A percentile compares a stretch with the other conserved stretches of the same genome.
Evolutionary conservation across 2,113 vertebrate species (phyloP).

Genomic region (Oreochromis aureus): DNA sequence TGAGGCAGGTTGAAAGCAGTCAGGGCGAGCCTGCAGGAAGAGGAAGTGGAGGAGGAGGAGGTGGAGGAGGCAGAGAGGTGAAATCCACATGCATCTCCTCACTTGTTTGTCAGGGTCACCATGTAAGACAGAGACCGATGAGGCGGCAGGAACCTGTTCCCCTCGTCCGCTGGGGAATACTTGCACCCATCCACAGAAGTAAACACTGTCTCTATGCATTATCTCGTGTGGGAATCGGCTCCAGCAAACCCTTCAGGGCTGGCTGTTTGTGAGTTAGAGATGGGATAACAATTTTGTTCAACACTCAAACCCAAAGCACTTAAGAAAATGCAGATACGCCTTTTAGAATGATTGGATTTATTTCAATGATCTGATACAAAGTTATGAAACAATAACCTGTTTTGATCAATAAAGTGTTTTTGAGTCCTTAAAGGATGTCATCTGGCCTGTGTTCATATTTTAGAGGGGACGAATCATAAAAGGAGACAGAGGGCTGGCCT

Average conservation of each 20-base stretch:
- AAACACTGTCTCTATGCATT: conserved; percentile 23
- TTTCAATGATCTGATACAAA: background rate
- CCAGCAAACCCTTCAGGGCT: conserved; percentile 11
- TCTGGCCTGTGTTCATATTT: background rate
- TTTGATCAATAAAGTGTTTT: background rate
- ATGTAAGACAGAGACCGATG: conserved; percentile 23
- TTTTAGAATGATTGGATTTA: conserved; percentile 1
- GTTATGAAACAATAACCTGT: background rate
- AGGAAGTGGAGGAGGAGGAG: background rate
- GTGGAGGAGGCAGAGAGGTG: background rate
- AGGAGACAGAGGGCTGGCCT: background rate
- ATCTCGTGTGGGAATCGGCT: conserved; percentile 13
- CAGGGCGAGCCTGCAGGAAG: background rate
- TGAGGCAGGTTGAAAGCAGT: background rate
- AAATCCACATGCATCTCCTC: background rate
- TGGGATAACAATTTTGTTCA: background rate
- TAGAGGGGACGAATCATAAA: background rate
- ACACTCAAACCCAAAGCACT: background rate
- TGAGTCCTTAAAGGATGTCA: background rate
- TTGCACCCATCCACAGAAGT: background rate
- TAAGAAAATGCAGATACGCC: background rate
- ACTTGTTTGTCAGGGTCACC: conserved; percentile 42
- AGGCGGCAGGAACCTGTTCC: conserved; percentile 26
- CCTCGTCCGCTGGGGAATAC: background rate
- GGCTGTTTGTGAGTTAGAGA: conserved; percentile 11